A percentile compares a stretch with the other conserved stretches of the same genome.
Conservation (phyloP, 2,113 vertebrate species). For the Sprattus sprattus region DNA sequence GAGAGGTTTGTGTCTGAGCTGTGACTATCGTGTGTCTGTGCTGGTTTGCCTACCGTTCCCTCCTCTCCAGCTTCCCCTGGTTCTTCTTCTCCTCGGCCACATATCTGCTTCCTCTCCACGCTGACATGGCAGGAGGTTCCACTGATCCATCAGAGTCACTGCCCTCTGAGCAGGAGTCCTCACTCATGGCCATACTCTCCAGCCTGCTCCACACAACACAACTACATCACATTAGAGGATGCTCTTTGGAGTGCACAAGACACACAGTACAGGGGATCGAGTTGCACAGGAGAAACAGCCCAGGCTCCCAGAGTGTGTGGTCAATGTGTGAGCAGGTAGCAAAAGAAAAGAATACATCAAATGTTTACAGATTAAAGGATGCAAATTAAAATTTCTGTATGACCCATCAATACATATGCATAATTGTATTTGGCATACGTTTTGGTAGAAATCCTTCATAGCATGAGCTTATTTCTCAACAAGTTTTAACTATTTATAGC, state of each 20-base stretch:
- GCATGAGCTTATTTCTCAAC: no score
- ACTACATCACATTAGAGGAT: background rate
- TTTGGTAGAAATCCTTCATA: background rate
- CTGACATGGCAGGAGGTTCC: background rate
- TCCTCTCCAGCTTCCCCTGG: constrained; percentile 38
- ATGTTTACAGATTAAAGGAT: background rate
- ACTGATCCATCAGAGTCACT: constrained; percentile 38
- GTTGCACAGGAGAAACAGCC: no score
- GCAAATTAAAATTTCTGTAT: no score
- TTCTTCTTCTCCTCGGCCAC: constrained; percentile 31
- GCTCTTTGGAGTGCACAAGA: background rate
- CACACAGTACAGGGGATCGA: background rate
- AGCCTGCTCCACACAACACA: constrained; percentile 46
- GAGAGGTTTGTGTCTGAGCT: background rate
- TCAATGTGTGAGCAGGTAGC: background rate
- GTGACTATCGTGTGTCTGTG: background rate
- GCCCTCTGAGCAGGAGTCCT: constrained; percentile 38
- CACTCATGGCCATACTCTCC: constrained; percentile 44
- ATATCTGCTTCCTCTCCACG: constrained; percentile 41
- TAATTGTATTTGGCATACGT: background rate
- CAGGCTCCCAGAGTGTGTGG: background rate
- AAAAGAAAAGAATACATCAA: background rate
- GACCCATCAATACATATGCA: no score
- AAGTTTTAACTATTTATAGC: background rate
- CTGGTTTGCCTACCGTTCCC: constrained; percentile 39